These are phyloP conservation scores for Paracanthobrama guichenoti DNA, from an alignment of 2,113 vertebrate genomes.

Conservation along the genomic window DNA sequence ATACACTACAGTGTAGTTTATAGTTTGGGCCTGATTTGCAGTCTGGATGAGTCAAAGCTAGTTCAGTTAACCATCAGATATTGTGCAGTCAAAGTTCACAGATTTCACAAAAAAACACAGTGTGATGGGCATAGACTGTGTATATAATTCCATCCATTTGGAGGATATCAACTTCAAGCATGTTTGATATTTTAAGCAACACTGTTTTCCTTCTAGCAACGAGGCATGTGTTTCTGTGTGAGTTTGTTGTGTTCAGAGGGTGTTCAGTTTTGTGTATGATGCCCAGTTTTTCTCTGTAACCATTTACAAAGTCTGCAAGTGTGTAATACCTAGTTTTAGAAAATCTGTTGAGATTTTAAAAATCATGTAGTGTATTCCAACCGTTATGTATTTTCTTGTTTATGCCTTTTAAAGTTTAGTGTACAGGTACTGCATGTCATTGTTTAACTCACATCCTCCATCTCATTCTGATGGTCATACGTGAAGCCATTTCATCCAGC, in stretches of 20 bases:
- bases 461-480: slow-evolving; percentile 10
- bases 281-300: not conserved
- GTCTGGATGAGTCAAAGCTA: not conserved
- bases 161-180: not conserved
- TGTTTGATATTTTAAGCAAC: not conserved
- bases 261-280: not conserved
- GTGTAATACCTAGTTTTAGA: not conserved
- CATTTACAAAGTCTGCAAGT: not conserved
- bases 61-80: not conserved
- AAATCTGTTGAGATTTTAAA: not conserved
- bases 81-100: not conserved
- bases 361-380: not conserved
- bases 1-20: not conserved
- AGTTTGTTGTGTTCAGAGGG: not conserved
- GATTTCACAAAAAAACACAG: not conserved
- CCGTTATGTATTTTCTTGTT: not conserved
- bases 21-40: not conserved
- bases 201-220: not conserved
- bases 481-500: slow-evolving; percentile 21
- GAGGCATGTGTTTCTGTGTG: not conserved
- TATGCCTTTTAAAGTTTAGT: not conserved
- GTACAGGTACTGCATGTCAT: not conserved
- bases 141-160: not conserved
- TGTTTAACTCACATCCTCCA: not conserved
- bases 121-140: not conserved